Evolutionary conservation across 2,797 vertebrate genomes (phyloP).

Genomic region (Botia almorhae): DNA sequence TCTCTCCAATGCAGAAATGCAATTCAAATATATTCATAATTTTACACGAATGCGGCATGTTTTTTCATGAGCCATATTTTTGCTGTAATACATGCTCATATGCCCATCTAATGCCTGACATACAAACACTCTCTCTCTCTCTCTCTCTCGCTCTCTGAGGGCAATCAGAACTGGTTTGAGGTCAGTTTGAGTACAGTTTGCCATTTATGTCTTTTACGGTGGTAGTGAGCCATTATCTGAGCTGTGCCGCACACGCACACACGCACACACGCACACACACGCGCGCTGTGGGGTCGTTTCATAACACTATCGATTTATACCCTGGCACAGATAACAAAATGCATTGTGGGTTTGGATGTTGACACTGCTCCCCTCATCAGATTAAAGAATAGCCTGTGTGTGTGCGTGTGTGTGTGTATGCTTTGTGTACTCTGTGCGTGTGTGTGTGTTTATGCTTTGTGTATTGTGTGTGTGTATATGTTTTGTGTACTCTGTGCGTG

Average conservation of each 20-base stretch:
- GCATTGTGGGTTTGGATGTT: slow-evolving; percentile 51
- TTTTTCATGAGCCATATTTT: slow-evolving; percentile 50
- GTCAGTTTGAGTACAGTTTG: slow-evolving; percentile 33
- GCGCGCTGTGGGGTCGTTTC: slow-evolving; percentile 16
- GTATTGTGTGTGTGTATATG: no score
- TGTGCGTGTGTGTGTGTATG: neutral
- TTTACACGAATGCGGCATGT: slow-evolving; percentile 46
- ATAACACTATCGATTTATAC: slow-evolving; percentile 43
- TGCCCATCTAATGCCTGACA: neutral
- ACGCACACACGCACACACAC: slow-evolving; percentile 5
- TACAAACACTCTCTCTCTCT: neutral
- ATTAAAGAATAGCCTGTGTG: slow-evolving; percentile 28
- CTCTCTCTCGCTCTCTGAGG: neutral
- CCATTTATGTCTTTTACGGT: slow-evolving; percentile 22
- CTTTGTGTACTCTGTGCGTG: no score
- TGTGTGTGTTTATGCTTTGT: no score
- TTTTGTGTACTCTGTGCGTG: no score
- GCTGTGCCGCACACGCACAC: neutral
- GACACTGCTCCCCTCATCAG: slow-evolving; percentile 48
- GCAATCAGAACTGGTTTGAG: slow-evolving; percentile 32
- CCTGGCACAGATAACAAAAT: slow-evolving; percentile 49
- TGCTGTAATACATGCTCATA: slow-evolving; percentile 10
- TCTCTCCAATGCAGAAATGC: slow-evolving; percentile 6
- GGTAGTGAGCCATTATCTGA: slow-evolving; percentile 16
- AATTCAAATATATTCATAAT: slow-evolving; percentile 50